Conservation (phyloP, 2,888 invertebrate species). For the Melinaea marsaeus region DNA sequence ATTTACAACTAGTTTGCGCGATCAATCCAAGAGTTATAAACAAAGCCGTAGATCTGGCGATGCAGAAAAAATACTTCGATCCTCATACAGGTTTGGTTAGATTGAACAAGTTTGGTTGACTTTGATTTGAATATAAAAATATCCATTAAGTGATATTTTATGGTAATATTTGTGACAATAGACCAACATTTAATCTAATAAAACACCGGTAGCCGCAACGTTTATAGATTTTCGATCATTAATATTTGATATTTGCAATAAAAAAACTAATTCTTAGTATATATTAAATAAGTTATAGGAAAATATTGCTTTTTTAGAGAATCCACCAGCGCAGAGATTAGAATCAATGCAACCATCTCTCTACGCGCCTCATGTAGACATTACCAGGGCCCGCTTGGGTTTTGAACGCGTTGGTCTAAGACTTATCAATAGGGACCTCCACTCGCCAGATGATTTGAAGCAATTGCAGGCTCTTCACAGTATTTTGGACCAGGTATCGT, state of each 20-base stretch:
- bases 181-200: too few species aligned
- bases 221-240: too few species aligned
- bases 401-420: conserved; percentile 59
- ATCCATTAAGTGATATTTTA: too few species aligned
- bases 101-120: background rate
- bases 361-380: conserved; percentile 58
- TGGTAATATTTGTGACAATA: too few species aligned
- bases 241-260: too few species aligned
- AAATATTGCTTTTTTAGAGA: conserved; percentile 36
- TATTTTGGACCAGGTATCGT: conserved; percentile 57
- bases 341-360: conserved; percentile 66
- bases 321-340: conserved; percentile 49
- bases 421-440: conserved; percentile 56
- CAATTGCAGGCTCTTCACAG: conserved; percentile 64
- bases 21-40: conserved; percentile 63
- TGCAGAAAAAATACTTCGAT: conserved; percentile 47
- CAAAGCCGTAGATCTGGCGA: conserved; percentile 59
- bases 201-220: too few species aligned
- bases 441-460: conserved; percentile 48
- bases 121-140: background rate
- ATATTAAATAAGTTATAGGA: conserved; percentile 4
- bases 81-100: conserved; percentile 47
- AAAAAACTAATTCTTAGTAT: too few species aligned
- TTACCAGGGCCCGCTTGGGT: conserved; percentile 54
- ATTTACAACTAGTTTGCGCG: conserved; percentile 60